Percentiles rank a stretch among this genome's conserved stretches.
Evolutionary conservation across 2,888 invertebrate species (phyloP).

Genomic region (Caenorhabditis becei): DNA sequence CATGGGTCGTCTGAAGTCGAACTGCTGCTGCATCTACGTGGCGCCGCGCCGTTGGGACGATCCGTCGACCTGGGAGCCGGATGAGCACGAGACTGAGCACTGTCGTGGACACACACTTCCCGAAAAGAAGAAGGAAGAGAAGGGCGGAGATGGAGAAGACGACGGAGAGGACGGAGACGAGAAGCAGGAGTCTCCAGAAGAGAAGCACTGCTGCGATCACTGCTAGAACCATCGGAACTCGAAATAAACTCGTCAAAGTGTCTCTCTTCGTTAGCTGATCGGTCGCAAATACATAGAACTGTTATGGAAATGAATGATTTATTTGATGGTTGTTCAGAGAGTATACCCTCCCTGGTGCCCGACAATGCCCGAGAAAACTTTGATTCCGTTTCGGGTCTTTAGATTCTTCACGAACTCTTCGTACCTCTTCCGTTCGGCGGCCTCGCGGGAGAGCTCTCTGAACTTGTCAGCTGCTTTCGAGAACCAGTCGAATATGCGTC

Average conservation of each 20-base stretch:
- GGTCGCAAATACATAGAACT: neutral
- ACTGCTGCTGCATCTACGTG: slow-evolving; percentile 82
- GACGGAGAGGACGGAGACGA: slow-evolving; percentile 13
- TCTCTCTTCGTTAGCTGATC: slow-evolving; percentile 2
- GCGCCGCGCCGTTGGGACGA: slow-evolving; percentile 81
- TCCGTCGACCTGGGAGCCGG: slow-evolving; percentile 77
- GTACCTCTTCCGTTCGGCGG: too few relatives aligned
- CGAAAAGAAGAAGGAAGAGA: slow-evolving; percentile 42
- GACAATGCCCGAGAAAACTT: too few relatives aligned
- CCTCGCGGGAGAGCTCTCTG: too few relatives aligned
- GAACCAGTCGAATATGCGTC: too few relatives aligned
- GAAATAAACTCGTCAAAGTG: neutral
- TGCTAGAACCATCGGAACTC: slow-evolving; percentile 17
- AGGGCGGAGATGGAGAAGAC: slow-evolving; percentile 4
- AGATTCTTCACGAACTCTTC: too few relatives aligned
- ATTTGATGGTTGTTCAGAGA: too few relatives aligned
- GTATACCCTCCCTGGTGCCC: too few relatives aligned
- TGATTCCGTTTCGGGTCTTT: too few relatives aligned
- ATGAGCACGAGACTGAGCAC: slow-evolving; percentile 79
- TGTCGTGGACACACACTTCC: slow-evolving; percentile 78
- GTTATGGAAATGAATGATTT: slow-evolving; percentile 13
- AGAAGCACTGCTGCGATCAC: slow-evolving; percentile 41
- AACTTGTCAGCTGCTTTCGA: neutral
- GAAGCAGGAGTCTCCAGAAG: slow-evolving; percentile 3
- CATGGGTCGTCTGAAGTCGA: slow-evolving; percentile 81